phyloP scores from a whole-genome alignment of 2,797 vertebrate species.

The Takifugu ocellatus region DNA sequence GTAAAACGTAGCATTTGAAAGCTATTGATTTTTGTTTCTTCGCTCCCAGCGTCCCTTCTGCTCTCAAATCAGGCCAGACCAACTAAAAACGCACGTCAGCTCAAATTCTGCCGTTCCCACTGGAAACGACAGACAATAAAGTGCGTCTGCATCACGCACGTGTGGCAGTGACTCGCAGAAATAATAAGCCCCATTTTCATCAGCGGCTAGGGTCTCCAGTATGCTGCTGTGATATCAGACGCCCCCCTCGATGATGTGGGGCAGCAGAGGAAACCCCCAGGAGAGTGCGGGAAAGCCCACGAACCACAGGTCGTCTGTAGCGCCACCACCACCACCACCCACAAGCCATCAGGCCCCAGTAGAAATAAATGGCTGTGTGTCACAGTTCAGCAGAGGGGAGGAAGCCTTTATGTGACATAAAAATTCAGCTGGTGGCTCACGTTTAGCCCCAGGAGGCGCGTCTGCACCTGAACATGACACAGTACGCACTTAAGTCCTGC shows the following conservation, averaged over 20 bases:
- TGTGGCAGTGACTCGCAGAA: background rate
- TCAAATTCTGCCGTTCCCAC: constrained; percentile 22
- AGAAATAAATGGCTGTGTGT: constrained; percentile 66
- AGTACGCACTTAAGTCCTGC: too few relatives aligned
- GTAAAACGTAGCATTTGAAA: constrained; percentile 46
- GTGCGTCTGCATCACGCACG: background rate
- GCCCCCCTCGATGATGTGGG: constrained; percentile 40
- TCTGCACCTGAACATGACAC: too few relatives aligned
- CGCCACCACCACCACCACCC: constrained; percentile 50
- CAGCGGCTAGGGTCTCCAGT: constrained; percentile 36
- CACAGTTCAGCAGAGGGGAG: constrained; percentile 67
- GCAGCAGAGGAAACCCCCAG: constrained; percentile 55
- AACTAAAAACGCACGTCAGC: constrained; percentile 39
- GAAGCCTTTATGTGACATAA: constrained; percentile 32
- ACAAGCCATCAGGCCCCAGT: constrained; percentile 46
- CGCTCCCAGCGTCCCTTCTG: constrained; percentile 30
- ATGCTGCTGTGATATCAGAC: constrained; percentile 25
- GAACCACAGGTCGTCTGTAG: constrained; percentile 51
- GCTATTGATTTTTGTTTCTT: constrained; percentile 54
- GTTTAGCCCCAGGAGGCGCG: too few relatives aligned
- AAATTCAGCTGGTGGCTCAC: constrained; percentile 30
- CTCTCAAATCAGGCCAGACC: constrained; percentile 47
- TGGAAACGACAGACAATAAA: constrained; percentile 30
- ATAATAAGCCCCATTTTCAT: constrained; percentile 11
- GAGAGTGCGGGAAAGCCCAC: constrained; percentile 53